Conservation (phyloP, 30 jellyfish, hydroid and myxozoan species). For the Aurelia sp. region DNA sequence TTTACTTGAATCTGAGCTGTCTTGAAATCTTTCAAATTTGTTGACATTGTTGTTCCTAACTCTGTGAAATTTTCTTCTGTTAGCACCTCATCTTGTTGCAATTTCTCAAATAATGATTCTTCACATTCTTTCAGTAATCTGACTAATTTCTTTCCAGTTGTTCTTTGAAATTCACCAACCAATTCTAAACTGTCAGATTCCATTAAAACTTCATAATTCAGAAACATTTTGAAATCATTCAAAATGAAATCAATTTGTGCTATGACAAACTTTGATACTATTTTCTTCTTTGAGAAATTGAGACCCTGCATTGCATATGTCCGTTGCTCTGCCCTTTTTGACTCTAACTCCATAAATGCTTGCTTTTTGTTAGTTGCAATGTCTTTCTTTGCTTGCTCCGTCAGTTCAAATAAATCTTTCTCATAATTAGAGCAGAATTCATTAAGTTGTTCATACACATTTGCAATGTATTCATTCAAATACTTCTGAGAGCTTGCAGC, state of each 20-base stretch:
- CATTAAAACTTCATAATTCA: conserved; percentile 2
- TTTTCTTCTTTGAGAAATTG: conserved; percentile 29
- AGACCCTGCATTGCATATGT: conserved; percentile 9
- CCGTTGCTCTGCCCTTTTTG: conserved; percentile 20
- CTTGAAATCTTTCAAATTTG: conserved; percentile 48
- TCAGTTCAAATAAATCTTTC: conserved; percentile 9
- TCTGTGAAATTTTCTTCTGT: conserved; percentile 24
- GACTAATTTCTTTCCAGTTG: conserved; percentile 10
- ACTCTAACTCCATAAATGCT: conserved; percentile 55
- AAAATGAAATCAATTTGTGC: conserved; percentile 46
- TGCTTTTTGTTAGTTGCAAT: conserved; percentile 31
- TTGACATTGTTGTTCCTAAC: conserved; percentile 38
- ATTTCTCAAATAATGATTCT: conserved; percentile 45
- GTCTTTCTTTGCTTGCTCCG: conserved; percentile 26
- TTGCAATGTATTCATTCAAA: conserved; percentile 16
- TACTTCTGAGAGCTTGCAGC: not conserved
- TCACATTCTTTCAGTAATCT: conserved; percentile 41
- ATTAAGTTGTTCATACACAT: conserved; percentile 20
- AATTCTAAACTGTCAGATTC: conserved; percentile 28
- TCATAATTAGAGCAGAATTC: conserved; percentile 38
- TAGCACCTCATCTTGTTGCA: conserved; percentile 33
- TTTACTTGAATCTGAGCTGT: conserved; percentile 40
- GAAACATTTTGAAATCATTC: conserved; percentile 19
- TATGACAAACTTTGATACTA: conserved; percentile 46
- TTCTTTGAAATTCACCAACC: conserved; percentile 48